phyloP scores from a whole-genome alignment of 2,888 invertebrate genomes.

The Volucella bombylans region DNA sequence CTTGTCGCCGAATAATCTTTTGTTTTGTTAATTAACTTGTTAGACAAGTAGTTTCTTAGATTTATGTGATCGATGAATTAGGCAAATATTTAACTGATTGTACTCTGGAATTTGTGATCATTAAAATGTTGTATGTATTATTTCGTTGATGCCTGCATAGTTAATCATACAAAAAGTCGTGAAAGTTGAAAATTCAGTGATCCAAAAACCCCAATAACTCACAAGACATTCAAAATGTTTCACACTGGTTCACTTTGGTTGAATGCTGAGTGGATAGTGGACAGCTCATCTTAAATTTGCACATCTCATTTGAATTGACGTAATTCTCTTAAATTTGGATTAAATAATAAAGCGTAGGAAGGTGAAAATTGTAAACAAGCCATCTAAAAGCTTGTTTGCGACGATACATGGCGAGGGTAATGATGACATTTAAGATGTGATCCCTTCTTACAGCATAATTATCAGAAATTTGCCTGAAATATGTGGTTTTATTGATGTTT shows the following conservation, averaged over 20 bases:
- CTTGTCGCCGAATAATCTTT: no score
- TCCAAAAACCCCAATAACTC: constrained; percentile 3
- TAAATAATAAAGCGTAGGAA: constrained; percentile 46
- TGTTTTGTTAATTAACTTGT: constrained; percentile 31
- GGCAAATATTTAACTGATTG: constrained; percentile 33
- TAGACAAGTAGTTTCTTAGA: constrained; percentile 25
- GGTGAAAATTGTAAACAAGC: constrained; percentile 41
- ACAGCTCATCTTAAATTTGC: constrained; percentile 11
- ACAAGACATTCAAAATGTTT: no score
- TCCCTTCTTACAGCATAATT: background rate
- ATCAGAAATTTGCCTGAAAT: background rate
- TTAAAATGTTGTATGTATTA: constrained; percentile 16
- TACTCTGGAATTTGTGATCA: constrained; percentile 45
- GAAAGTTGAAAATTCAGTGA: constrained; percentile 53
- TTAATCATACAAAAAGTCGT: constrained; percentile 13
- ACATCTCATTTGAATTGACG: constrained; percentile 60
- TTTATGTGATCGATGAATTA: constrained; percentile 53
- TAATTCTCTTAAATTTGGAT: constrained; percentile 34
- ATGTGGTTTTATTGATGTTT: background rate
- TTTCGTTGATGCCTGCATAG: background rate
- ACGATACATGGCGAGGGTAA: background rate
- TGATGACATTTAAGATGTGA: constrained; percentile 14
- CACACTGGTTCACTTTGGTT: no score
- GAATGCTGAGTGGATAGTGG: no score
- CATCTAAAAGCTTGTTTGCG: constrained; percentile 23